A percentile compares a stretch with the other conserved stretches of the same genome.
Evolutionary conservation across 2,797 vertebrate species (phyloP).

Genomic region (Dromococcyx pavoninus): DNA sequence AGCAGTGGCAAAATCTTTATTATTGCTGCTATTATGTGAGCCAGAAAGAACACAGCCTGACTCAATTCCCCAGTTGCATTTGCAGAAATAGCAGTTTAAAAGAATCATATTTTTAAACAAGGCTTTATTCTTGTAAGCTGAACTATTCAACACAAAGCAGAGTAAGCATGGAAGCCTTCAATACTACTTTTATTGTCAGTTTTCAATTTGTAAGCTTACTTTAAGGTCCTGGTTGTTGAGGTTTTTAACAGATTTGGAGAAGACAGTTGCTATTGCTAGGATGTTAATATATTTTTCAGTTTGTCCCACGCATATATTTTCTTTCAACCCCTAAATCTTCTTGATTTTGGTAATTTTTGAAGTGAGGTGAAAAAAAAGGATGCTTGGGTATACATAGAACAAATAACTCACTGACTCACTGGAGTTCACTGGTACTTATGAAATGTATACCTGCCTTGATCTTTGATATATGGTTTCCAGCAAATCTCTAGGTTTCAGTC

Average conservation of each 20-base stretch:
- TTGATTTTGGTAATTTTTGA: background rate
- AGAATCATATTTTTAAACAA: background rate
- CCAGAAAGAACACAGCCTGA: constrained; percentile 13
- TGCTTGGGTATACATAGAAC: background rate
- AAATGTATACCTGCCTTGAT: background rate
- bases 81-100: background rate
- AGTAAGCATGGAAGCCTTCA: background rate
- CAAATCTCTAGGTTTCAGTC: constrained; percentile 21
- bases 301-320: background rate
- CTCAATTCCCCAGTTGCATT: background rate
- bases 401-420: background rate
- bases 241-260: background rate
- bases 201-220: background rate
- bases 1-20: background rate
- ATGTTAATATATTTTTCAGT: background rate
- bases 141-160: background rate
- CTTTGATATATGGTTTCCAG: background rate
- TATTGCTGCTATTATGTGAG: background rate
- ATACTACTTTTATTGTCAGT: background rate
- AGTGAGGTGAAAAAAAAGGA: background rate
- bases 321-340: background rate
- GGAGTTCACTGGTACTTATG: background rate
- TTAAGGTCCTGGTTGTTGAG: background rate
- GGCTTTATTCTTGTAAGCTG: constrained; percentile 5
- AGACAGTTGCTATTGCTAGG: background rate